Evolutionary conservation across 2,113 vertebrate species (phyloP).

Genomic region (Platycercus adscitus): DNA sequence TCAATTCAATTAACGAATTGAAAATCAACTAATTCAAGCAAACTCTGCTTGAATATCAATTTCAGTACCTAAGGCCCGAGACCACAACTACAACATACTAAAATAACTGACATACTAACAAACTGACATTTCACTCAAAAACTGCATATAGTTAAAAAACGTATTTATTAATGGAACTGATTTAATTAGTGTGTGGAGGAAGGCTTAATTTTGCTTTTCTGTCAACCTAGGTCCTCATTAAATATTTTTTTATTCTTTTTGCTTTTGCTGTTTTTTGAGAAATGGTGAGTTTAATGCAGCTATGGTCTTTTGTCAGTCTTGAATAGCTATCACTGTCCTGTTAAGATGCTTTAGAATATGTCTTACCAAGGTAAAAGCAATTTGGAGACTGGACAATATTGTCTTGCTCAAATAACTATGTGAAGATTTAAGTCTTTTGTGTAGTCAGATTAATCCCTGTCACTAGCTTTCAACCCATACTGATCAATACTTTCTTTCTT

Average conservation of each 20-base stretch:
- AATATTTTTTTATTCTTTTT: not conserved
- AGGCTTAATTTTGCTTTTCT: not conserved
- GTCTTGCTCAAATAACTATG: not conserved
- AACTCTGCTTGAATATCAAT: not conserved
- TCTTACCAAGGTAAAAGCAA: not conserved
- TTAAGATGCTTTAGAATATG: not conserved
- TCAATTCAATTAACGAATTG: too few species aligned
- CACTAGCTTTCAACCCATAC: not conserved
- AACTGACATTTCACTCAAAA: not conserved
- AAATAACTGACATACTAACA: not conserved
- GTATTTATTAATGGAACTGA: not conserved
- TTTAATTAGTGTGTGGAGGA: not conserved
- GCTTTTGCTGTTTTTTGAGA: not conserved
- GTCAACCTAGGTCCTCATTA: not conserved
- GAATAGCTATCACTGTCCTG: not conserved
- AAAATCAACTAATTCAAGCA: too few species aligned
- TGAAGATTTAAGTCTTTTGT: slow-evolving; percentile 21
- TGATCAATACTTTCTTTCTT: not conserved
- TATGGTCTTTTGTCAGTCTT: not conserved
- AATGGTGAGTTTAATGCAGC: not conserved
- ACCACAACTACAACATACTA: not conserved
- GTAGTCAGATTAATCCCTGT: not conserved
- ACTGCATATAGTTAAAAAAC: not conserved
- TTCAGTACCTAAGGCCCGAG: not conserved
- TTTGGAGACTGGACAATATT: not conserved